A percentile compares a stretch with the other conserved stretches of the same genome.
Evolutionary conservation across 2,113 vertebrate species (phyloP).

Genomic region (Dasyurus viverrinus): DNA sequence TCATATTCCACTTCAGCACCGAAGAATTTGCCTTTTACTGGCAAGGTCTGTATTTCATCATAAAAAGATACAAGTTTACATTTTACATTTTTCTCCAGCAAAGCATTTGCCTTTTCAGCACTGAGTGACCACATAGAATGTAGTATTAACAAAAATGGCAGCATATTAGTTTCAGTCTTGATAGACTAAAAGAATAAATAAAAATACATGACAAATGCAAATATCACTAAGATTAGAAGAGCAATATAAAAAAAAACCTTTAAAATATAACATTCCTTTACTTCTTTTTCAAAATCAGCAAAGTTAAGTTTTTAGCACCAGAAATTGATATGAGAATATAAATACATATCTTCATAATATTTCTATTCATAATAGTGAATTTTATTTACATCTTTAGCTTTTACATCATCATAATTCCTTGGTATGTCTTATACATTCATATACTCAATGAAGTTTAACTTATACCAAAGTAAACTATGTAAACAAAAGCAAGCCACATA

Average conservation of each 20-base stretch:
- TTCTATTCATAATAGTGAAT: not conserved
- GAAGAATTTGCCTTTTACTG: conserved; percentile 13
- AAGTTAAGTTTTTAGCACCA: not conserved
- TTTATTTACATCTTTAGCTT: not conserved
- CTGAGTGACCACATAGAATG: not conserved
- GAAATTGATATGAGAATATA: not conserved
- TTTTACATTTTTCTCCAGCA: not conserved
- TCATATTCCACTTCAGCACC: not conserved
- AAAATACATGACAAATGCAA: not conserved
- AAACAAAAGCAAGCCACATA: not conserved
- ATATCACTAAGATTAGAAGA: not conserved
- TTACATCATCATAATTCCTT: not conserved
- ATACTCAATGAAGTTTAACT: not conserved
- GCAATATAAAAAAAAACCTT: not conserved
- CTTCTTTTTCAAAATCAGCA: not conserved
- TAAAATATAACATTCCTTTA: not conserved
- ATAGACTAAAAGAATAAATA: not conserved
- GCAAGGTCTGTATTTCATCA: not conserved
- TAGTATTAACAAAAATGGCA: not conserved
- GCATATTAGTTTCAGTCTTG: not conserved
- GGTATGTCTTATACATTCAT: not conserved
- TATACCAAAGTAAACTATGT: not conserved
- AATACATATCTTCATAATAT: not conserved
- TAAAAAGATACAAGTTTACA: not conserved
- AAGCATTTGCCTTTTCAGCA: not conserved